Base-by-base conservation (phyloP, 2,888 invertebrate species). In the Hirudinaria manillensis region DNA sequence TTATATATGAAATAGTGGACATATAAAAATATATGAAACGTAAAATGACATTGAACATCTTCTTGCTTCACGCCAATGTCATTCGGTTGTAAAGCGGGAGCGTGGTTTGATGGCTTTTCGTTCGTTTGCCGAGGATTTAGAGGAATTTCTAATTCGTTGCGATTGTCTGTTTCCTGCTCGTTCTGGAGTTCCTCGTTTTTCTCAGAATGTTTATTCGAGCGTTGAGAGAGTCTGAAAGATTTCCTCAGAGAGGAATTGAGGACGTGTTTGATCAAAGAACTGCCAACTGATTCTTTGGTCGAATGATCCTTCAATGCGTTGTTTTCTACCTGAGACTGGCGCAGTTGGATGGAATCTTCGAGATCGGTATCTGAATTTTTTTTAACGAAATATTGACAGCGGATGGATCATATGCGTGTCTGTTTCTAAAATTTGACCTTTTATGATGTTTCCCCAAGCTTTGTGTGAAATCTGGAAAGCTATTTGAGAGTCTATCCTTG, bases 301-400 rank as follows among this genome's bases (percentile, higher is more conserved):
- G 29, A 53, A 24, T 27, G 45, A 16, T 27, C 55, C 13, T 72
- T 51, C 27, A 27, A 53, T 72, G 29, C 51, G 51, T 2, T 34
- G 55, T 24, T 55, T 51, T 72, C 21, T 72, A 29, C 72, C 32
- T 45, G 53, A 3, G 72, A 51, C 13, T 55, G 45, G n/a, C 53
- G 72, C 3, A 72, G 55, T n/a, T 51, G 53, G 45, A 51, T 72
- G 27, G 72, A 45, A 55, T 72, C 72, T 51, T 24, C 29, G 29
- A 72, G 53, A 32, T 53, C 53, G 10, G 53, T 7, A 45, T 72
- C 72, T 72, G 53, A 21, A 72, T n/a, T 6, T 36, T 19, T 24
- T 66, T 68, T 68, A 32, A 7, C 13, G 13, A 45, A 45, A 45
- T 10, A 45, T 45, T 45, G 10, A 45, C 10, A 45, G 13, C 16